phyloP scores from a whole-genome alignment of 2,888 invertebrate species.

The Rhogogaster chlorosoma region DNA sequence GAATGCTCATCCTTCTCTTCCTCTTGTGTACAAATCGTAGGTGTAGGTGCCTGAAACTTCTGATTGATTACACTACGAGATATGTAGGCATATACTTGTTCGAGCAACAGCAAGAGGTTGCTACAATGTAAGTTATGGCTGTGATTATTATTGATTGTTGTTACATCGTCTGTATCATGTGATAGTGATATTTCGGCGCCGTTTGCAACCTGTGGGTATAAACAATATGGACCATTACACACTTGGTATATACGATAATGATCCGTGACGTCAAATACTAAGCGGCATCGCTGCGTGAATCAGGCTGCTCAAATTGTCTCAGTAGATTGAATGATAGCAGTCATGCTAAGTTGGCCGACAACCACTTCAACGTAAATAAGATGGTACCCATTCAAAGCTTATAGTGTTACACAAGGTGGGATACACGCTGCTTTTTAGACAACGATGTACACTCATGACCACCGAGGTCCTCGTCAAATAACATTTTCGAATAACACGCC shows the following conservation, averaged over 20 bases:
- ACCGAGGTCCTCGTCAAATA: background rate
- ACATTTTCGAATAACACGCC: background rate
- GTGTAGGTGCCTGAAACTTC: background rate
- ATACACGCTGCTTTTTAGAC: background rate
- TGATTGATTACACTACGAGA: background rate
- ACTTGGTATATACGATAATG: constrained; percentile 69
- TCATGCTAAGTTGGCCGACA: constrained; percentile 72
- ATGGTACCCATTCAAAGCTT: constrained; percentile 57
- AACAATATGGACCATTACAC: constrained; percentile 68
- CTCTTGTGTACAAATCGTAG: background rate
- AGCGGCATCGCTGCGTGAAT: constrained; percentile 74
- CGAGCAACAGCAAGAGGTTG: background rate
- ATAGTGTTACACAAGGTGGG: constrained; percentile 29
- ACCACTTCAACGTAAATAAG: constrained; percentile 74
- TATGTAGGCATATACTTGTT: background rate
- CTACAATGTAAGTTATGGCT: background rate
- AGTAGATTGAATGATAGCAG: constrained; percentile 73
- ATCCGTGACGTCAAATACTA: constrained; percentile 74
- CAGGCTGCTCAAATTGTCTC: constrained; percentile 73
- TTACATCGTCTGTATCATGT: background rate
- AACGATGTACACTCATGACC: background rate
- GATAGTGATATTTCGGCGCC: constrained; percentile 25
- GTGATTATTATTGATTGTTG: constrained; percentile 40
- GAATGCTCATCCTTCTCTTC: background rate
- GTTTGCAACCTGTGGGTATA: constrained; percentile 64